Conservation (phyloP, 2,797 vertebrate species). For the Euphonia xanthogaster region DNA sequence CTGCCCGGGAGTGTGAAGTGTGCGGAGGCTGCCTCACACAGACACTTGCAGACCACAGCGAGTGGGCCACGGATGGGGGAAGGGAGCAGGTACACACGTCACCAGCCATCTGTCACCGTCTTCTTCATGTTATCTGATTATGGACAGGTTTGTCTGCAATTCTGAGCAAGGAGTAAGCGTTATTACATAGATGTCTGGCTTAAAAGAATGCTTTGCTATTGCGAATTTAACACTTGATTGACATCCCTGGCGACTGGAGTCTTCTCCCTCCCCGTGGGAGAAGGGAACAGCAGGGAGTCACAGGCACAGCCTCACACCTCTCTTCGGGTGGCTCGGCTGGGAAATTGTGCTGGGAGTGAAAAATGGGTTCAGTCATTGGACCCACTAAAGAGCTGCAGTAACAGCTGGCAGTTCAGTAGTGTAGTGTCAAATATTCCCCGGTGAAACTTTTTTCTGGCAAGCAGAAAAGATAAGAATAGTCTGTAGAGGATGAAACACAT, state of each 20-base stretch:
- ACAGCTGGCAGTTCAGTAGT: not conserved
- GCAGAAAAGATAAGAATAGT: not conserved
- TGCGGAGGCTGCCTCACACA: not conserved
- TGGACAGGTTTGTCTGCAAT: conserved; percentile 52
- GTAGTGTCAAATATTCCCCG: not conserved
- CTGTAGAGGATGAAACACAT: not conserved
- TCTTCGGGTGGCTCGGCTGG: not conserved
- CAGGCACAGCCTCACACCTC: not conserved
- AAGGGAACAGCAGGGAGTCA: not conserved
- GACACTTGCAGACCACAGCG: not conserved
- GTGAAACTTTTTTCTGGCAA: not conserved
- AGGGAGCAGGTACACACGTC: not conserved
- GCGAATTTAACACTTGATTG: conserved; percentile 27
- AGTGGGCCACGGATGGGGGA: not conserved
- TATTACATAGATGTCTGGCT: conserved; percentile 40
- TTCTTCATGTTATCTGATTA: conserved; percentile 2
- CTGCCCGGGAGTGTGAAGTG: not conserved
- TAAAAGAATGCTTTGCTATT: not conserved
- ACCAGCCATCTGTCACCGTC: conserved; percentile 23
- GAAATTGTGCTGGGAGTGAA: not conserved
- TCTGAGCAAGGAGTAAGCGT: not conserved
- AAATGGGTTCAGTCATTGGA: not conserved
- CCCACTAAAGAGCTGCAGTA: not conserved
- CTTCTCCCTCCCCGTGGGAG: conserved; percentile 37
- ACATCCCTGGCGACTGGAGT: not conserved